A percentile compares a stretch with the other conserved stretches of the same genome.
Conservation (phyloP, 2,113 vertebrate species). For the Nesoenas mayeri region DNA sequence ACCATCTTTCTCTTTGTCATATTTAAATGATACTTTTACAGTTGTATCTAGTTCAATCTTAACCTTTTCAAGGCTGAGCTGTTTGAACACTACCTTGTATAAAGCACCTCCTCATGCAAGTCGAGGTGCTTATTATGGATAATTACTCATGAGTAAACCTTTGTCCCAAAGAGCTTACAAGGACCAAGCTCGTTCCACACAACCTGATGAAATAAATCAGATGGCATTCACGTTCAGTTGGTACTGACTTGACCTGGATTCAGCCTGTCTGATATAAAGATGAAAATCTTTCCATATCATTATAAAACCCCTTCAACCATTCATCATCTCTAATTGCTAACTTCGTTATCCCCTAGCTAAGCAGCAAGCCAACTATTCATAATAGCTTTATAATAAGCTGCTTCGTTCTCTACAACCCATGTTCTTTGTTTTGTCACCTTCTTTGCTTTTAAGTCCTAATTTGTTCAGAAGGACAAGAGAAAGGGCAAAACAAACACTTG, state of each 20-base stretch:
- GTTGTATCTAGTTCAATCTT: not conserved
- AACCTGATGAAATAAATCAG: slow-evolving; percentile 18
- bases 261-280: slow-evolving; percentile 24
- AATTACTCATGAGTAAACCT: slow-evolving; percentile 54
- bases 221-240: not conserved
- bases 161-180: slow-evolving; percentile 27
- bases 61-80: not conserved
- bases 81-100: slow-evolving; percentile 9
- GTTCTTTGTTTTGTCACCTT: slow-evolving; percentile 39
- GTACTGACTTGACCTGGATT: slow-evolving; percentile 51
- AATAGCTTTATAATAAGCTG: slow-evolving; percentile 40
- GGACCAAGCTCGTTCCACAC: slow-evolving; percentile 6
- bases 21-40: not conserved
- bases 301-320: slow-evolving; percentile 35
- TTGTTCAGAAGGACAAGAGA: not conserved
- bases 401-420: not conserved
- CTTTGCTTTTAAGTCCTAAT: not conserved
- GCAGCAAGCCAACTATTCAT: slow-evolving; percentile 2
- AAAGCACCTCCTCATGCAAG: slow-evolving; percentile 8
- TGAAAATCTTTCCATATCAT: slow-evolving; percentile 45
- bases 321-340: slow-evolving; percentile 48
- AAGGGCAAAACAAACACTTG: not conserved
- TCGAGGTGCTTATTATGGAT: slow-evolving; percentile 29
- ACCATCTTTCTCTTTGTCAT: not conserved
- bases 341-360: slow-evolving; percentile 18